A percentile compares a stretch with the other conserved stretches of the same genome.
phyloP scores from a whole-genome alignment of 2,888 invertebrate genomes.

The Marronus borbonicus region DNA sequence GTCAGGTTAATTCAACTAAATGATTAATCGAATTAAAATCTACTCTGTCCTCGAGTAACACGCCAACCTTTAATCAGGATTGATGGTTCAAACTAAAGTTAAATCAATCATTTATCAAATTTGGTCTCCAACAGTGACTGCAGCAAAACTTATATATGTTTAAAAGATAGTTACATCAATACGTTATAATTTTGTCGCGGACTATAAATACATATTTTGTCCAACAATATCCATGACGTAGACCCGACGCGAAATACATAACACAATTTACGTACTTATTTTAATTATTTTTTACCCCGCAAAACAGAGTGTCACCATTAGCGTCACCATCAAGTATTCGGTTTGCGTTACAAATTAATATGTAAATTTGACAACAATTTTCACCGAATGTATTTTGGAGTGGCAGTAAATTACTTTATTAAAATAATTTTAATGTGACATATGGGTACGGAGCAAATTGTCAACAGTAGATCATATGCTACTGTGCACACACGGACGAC shows the following conservation, averaged over 20 bases:
- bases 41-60: too few relatives aligned
- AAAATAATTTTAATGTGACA: slow-evolving; percentile 69
- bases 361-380: slow-evolving; percentile 56
- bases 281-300: not conserved
- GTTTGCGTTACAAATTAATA: slow-evolving; percentile 52
- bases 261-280: slow-evolving; percentile 12
- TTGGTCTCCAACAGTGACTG: too few relatives aligned
- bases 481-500: slow-evolving; percentile 65
- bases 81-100: too few relatives aligned
- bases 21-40: too few relatives aligned
- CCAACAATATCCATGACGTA: too few relatives aligned
- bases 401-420: slow-evolving; percentile 60
- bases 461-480: slow-evolving; percentile 66
- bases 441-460: slow-evolving; percentile 54
- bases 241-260: not conserved
- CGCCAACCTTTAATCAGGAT: too few relatives aligned
- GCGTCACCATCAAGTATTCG: slow-evolving; percentile 33
- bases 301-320: slow-evolving; percentile 39
- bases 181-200: too few relatives aligned
- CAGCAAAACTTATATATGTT: too few relatives aligned
- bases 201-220: too few relatives aligned
- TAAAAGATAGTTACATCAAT: too few relatives aligned
- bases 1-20: too few relatives aligned
- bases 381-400: slow-evolving; percentile 56
- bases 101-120: too few relatives aligned